Conservation (phyloP, 1,140 invertebrate species). For the Drosophila melanica region DNA sequence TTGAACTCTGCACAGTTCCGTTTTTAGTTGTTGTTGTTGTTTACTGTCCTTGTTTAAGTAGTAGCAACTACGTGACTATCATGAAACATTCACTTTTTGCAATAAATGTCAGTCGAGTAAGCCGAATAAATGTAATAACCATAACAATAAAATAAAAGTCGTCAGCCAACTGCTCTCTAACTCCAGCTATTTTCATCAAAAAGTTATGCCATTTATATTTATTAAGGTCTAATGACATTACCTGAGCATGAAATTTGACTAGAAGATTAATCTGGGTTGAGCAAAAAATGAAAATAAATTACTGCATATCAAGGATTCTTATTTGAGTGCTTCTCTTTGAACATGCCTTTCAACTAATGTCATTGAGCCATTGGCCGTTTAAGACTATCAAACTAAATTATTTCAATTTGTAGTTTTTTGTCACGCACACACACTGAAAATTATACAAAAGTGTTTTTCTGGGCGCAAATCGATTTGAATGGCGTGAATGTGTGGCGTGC, state of each 20-base stretch:
- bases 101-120: slow-evolving; percentile 63
- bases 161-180: not conserved
- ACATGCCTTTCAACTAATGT: slow-evolving; percentile 9
- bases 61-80: slow-evolving; percentile 73
- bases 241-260: not conserved
- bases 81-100: slow-evolving; percentile 56
- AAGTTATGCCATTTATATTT: slow-evolving; percentile 39
- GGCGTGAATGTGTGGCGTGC: slow-evolving; percentile 34
- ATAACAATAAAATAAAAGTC: slow-evolving; percentile 53
- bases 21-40: slow-evolving; percentile 27
- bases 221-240: slow-evolving; percentile 13
- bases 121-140: slow-evolving; percentile 46
- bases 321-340: not conserved
- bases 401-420: slow-evolving; percentile 32
- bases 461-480: slow-evolving; percentile 44
- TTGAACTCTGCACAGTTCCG: slow-evolving; percentile 38
- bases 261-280: slow-evolving; percentile 12
- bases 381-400: slow-evolving; percentile 25
- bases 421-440: not conserved
- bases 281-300: not conserved
- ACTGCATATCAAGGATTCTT: not conserved
- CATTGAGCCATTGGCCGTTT: slow-evolving; percentile 22
- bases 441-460: slow-evolving; percentile 18
- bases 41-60: slow-evolving; percentile 41
- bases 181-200: slow-evolving; percentile 5